Conservation (phyloP, 2,113 vertebrate genomes). For the Sarotherodon lohbergeri region DNA sequence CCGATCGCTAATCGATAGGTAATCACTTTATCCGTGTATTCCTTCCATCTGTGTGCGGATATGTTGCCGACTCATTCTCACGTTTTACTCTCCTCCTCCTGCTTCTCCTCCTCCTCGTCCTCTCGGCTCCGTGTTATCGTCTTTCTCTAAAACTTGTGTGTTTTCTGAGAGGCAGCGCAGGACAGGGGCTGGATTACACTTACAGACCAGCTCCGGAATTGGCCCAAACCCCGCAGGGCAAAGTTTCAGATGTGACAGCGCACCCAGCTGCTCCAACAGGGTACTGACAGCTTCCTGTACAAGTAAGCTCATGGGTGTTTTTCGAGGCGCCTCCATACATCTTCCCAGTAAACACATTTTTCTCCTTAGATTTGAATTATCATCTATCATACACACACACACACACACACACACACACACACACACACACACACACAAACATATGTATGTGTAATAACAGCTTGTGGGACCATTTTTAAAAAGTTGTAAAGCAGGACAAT, state of each 20-base stretch:
- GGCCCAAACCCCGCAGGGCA: constrained; percentile 1
- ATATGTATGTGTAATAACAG: not conserved
- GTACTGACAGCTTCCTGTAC: not conserved
- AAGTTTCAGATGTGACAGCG: not conserved
- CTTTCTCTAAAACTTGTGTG: not conserved
- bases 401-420: not conserved
- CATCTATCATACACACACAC: not conserved
- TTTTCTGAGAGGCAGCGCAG: not conserved
- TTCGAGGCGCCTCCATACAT: not conserved
- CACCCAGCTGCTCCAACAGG: not conserved
- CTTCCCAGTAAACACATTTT: not conserved
- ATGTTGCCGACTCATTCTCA: not conserved
- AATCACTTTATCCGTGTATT: not conserved
- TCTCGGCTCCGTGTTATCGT: not conserved
- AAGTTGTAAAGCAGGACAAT: not conserved
- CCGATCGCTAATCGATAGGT: not conserved
- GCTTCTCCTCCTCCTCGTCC: not conserved
- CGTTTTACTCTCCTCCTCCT: not conserved
- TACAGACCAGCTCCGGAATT: constrained; percentile 5
- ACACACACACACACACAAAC: not conserved
- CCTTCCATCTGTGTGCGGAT: not conserved
- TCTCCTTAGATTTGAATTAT: not conserved
- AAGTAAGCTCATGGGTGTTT: fast-evolving
- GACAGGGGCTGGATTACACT: constrained; percentile 25
- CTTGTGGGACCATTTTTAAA: not conserved